phyloP scores from a whole-genome alignment of 2,888 invertebrate species.

The Coleophora deauratella region DNA sequence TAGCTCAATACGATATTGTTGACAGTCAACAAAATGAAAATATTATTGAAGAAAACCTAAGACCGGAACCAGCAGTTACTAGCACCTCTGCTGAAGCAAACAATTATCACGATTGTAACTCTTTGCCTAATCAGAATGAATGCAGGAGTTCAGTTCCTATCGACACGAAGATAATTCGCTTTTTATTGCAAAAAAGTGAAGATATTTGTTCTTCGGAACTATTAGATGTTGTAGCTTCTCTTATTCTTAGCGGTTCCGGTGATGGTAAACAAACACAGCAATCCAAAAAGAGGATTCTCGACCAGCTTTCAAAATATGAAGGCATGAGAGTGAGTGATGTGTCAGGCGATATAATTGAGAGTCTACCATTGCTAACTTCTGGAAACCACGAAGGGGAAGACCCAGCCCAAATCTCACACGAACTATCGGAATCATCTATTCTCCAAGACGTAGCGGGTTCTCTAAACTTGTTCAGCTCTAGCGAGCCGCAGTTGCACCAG shows the following conservation, averaged over 20 bases:
- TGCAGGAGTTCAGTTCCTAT: slow-evolving; percentile 41
- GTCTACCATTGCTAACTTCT: slow-evolving; percentile 40
- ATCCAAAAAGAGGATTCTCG: slow-evolving; percentile 46
- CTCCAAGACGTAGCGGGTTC: slow-evolving; percentile 67
- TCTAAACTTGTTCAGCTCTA: slow-evolving; percentile 50
- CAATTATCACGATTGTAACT: slow-evolving; percentile 36
- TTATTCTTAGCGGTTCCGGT: slow-evolving; percentile 50
- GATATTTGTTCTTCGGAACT: slow-evolving; percentile 68
- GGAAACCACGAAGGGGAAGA: slow-evolving; percentile 35
- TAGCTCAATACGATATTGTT: slow-evolving; percentile 47
- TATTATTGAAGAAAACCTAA: slow-evolving; percentile 26
- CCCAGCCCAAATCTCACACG: slow-evolving; percentile 31
- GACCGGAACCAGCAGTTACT: slow-evolving; percentile 31
- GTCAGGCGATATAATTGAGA: slow-evolving; percentile 55
- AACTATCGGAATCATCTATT: slow-evolving; percentile 45
- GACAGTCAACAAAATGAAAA: slow-evolving; percentile 35
- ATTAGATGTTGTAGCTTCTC: slow-evolving; percentile 61
- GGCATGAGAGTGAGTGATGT: slow-evolving; percentile 57
- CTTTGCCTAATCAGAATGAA: slow-evolving; percentile 27
- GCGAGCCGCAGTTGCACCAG: slow-evolving; percentile 54
- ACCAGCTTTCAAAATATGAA: slow-evolving; percentile 54
- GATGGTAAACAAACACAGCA: slow-evolving; percentile 51
- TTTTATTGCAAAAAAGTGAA: slow-evolving; percentile 69
- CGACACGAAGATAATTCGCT: slow-evolving; percentile 67
- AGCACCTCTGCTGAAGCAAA: slow-evolving; percentile 36